These are phyloP conservation scores for Nebria ingens DNA, from an alignment of 1,140 invertebrate genomes.

Conservation along the genomic window DNA sequence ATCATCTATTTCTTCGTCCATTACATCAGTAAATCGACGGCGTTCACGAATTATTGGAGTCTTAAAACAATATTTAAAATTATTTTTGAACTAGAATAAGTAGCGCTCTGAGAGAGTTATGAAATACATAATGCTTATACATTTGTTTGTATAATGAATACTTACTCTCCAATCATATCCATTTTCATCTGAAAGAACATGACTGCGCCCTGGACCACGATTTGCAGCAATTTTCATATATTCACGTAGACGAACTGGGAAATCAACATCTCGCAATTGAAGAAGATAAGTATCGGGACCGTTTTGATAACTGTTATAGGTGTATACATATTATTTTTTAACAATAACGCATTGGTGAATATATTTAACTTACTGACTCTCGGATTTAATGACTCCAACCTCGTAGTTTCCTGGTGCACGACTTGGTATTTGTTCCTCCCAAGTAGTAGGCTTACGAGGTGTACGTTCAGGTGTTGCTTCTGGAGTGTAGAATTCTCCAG, in stretches of 20 bases:
- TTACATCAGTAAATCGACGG: conserved; percentile 83
- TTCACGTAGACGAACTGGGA: conserved; percentile 79
- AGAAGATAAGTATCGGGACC: conserved; percentile 92
- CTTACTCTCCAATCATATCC: conserved; percentile 66
- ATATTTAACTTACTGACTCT: conserved; percentile 67
- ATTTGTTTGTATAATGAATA: conserved; percentile 19
- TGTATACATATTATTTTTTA: conserved; percentile 5
- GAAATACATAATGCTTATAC: conserved; percentile 12
- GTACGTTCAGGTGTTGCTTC: conserved; percentile 52
- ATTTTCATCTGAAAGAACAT: conserved; percentile 52
- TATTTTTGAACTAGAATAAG: not conserved
- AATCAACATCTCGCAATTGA: conserved; percentile 83
- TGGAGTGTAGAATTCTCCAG: conserved; percentile 67
- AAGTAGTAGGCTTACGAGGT: conserved; percentile 36
- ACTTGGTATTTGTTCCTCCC: conserved; percentile 59
- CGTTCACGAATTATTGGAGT: conserved; percentile 80
- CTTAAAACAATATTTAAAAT: conserved; percentile 44
- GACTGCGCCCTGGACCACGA: conserved; percentile 54
- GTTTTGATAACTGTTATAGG: conserved; percentile 70
- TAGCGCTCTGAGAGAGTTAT: not conserved
- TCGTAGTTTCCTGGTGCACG: conserved; percentile 74
- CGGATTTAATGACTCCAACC: conserved; percentile 65
- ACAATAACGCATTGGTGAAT: conserved; percentile 8
- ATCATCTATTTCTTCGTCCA: conserved; percentile 94
- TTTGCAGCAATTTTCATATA: conserved; percentile 85